Evolutionary conservation across 2,113 vertebrate genomes (phyloP), one percentile per base, ranked within the genome.

Genomic region (Anolis sagrei): DNA sequence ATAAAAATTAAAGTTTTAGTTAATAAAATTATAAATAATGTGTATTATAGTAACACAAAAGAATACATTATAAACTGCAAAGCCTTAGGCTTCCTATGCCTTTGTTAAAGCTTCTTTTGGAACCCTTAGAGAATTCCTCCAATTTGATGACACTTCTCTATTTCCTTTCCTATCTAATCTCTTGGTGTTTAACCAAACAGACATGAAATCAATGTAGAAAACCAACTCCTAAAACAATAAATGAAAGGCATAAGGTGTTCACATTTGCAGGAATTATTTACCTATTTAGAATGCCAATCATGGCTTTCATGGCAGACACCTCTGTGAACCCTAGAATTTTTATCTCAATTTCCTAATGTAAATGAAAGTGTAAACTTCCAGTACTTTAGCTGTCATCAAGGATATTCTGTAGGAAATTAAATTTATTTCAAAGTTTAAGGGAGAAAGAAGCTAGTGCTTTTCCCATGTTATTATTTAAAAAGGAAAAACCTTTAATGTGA

Each of bases 401-500:
- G 7, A 62, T 62, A 9, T 21, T 77, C 16, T 19, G 29, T 54
- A 6, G 62, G 10, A 69, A 2, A 2, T 58, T 16, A 2, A 7
- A 32, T 62, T 27, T 32, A 79, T 39, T 0, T 74, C 76, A 64
- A 14, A 2, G 4, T 23, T 14, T 23, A 79, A 54, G 0, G 5
- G 86, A 62, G 1, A 61, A 69, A 89, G 62, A 1, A 48, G 84
- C 2, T 58, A 1, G 4, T 81, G 68, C 39, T 25, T 68, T 44
- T 85, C 7, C 68, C 13, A 0, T 49, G 62, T 8, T 87, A 10
- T 25, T 32, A 74, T 13, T 23, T 1, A 58, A 16, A 77, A n/a
- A 51, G 6, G 61, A 11, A 44, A n/a, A 1, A 1, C 69, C 1
- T 21, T 1, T 25, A 23, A 72, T 0, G 18, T 49, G 3, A 76